Evolutionary conservation across 2,113 vertebrate genomes (phyloP).

Genomic region (Holacanthus passer): DNA sequence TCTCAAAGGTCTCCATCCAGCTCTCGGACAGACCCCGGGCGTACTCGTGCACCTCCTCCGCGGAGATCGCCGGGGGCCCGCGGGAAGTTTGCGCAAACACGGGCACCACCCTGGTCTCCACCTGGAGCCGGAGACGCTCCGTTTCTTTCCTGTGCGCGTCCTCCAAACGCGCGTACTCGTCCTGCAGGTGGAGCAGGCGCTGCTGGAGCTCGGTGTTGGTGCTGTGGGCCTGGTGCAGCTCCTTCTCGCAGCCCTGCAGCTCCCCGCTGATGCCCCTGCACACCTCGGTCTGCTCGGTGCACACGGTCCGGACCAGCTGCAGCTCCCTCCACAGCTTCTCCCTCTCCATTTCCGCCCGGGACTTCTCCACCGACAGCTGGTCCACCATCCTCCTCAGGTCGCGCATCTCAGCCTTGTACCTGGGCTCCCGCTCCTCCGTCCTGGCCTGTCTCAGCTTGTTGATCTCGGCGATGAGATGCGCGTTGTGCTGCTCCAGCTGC

Average conservation of each 20-base stretch:
- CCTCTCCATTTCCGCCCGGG: slow-evolving; percentile 86
- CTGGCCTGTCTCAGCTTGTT: slow-evolving; percentile 78
- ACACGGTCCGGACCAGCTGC: slow-evolving; percentile 77
- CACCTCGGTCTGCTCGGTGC: slow-evolving; percentile 77
- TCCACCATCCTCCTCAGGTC: slow-evolving; percentile 84
- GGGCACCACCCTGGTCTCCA: slow-evolving; percentile 72
- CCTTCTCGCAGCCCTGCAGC: slow-evolving; percentile 77
- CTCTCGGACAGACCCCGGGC: slow-evolving; percentile 86
- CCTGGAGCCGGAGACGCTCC: slow-evolving; percentile 80
- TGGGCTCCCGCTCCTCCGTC: slow-evolving; percentile 67
- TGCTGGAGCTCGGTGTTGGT: slow-evolving; percentile 86
- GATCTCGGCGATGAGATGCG: slow-evolving; percentile 84
- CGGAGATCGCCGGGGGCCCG: slow-evolving; percentile 72
- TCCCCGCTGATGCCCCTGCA: slow-evolving; percentile 83
- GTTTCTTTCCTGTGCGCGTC: slow-evolving; percentile 83
- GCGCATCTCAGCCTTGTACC: slow-evolving; percentile 80
- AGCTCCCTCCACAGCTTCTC: slow-evolving; percentile 85
- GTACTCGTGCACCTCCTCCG: slow-evolving; percentile 86
- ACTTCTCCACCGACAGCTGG: slow-evolving; percentile 85
- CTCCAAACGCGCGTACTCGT: slow-evolving; percentile 83
- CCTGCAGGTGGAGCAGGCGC: slow-evolving; percentile 84
- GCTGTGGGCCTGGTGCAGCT: slow-evolving; percentile 80
- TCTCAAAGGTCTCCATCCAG: slow-evolving; percentile 86
- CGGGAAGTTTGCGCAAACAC: slow-evolving; percentile 75
- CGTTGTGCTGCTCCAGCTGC: slow-evolving; percentile 90